Evolutionary conservation across 2,113 vertebrate genomes (phyloP).

Genomic region (Merops nubicus): DNA sequence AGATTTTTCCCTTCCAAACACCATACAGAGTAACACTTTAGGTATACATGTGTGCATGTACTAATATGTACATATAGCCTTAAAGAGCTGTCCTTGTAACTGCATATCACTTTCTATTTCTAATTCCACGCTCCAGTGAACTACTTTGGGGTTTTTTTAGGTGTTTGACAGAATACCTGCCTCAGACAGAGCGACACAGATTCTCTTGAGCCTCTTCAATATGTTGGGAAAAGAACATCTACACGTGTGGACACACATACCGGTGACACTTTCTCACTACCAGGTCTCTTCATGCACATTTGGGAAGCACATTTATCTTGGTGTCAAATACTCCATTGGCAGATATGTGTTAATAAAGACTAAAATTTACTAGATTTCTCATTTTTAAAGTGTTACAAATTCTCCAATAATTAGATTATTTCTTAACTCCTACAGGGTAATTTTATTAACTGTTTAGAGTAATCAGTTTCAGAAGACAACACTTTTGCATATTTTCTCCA

Average conservation of each 20-base stretch:
- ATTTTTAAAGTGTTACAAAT: background rate
- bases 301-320: background rate
- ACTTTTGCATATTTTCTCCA: background rate
- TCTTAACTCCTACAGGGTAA: background rate
- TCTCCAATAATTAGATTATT: background rate
- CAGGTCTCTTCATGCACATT: background rate
- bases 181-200: background rate
- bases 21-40: background rate
- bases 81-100: background rate
- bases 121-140: background rate
- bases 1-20: background rate
- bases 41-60: background rate
- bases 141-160: background rate
- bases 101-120: rapidly evolving
- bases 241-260: background rate
- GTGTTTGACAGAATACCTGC: background rate
- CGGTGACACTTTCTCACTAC: background rate
- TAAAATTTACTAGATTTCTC: background rate
- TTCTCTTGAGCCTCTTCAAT: background rate
- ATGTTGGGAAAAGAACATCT: background rate
- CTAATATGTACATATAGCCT: background rate
- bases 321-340: rapidly evolving
- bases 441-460: background rate
- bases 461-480: background rate
- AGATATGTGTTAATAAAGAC: background rate